These are phyloP conservation scores for Ligdia adustata DNA, from an alignment of 2,888 invertebrate species.

Conservation along the genomic window DNA sequence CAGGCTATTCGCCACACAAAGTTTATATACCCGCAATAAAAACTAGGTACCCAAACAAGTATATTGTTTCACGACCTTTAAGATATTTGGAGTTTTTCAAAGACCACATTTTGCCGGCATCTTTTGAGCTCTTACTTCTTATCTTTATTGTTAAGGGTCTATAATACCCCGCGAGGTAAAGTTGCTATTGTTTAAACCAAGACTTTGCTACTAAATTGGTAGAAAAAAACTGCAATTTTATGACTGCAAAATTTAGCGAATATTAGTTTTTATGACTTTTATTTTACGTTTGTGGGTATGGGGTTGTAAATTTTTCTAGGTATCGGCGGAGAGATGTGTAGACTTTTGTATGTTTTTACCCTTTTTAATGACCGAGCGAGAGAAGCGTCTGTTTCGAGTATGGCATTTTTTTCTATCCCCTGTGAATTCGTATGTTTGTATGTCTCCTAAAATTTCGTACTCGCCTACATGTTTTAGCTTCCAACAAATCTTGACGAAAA, in stretches of 20 bases:
- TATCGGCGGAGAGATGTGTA: constrained; percentile 27
- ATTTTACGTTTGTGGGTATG: constrained; percentile 26
- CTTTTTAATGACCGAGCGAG: too few relatives aligned
- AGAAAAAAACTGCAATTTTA: constrained; percentile 33
- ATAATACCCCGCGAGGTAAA: constrained; percentile 30
- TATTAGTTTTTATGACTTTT: constrained; percentile 26
- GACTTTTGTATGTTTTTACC: constrained; percentile 15
- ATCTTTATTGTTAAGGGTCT: constrained; percentile 39
- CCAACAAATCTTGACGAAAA: too few relatives aligned
- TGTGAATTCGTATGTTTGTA: too few relatives aligned
- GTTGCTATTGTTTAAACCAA: constrained; percentile 38
- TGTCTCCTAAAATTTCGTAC: too few relatives aligned
- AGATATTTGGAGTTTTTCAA: constrained; percentile 26
- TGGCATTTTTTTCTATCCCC: too few relatives aligned
- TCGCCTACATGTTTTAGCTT: too few relatives aligned
- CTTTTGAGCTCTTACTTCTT: constrained; percentile 40
- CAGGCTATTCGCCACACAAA: constrained; percentile 20
- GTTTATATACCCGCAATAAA: constrained; percentile 25
- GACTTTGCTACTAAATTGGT: constrained; percentile 40
- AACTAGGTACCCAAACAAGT: constrained; percentile 25
- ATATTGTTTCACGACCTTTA: constrained; percentile 24
- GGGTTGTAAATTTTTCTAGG: constrained; percentile 35
- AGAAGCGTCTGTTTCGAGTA: too few relatives aligned
- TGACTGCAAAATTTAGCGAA: constrained; percentile 37
- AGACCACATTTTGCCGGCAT: constrained; percentile 44